Base-by-base conservation (phyloP, 2,113 vertebrate genomes). In the Dissostichus mawsoni region DNA sequence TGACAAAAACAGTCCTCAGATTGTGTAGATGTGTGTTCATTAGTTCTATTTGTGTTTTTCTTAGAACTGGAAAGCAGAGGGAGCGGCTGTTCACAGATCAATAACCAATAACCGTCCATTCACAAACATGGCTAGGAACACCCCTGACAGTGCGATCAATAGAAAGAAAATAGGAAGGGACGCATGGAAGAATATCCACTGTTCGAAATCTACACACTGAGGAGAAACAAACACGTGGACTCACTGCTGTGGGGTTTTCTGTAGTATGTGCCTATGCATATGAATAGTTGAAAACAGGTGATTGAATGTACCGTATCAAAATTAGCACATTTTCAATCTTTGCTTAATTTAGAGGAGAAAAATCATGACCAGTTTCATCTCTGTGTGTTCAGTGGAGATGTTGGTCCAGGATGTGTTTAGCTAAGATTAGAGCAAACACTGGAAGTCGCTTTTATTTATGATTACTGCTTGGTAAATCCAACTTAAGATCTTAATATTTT, bases 81-180 rank as follows among this genome's bases (percentile, higher is more conserved):
- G 70, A 51, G 67, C 10, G 5, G 10, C 3, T 63, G 48, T 51
- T 85, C 13, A 18, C 51, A 69, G 65, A 82, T 84, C 79, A 53
- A 78, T 90, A 74, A 45, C 78, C 72, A 55, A 81, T 75, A 79
- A 67, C 58, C 65, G 67, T 73, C 67, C 17, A 84, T 74, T 50
- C 63, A 68, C 63, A 73, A 63, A 69, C 71, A 57, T 57, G 11
- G 61, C 11, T 4, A 44, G 71, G 16, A 71, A 41, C 64, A 72
- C 18, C 50, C 7, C 57, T 64, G 76, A 74, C 57, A 47, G 51
- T 11, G 20, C 1, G 36, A 73, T 85, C 78, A 53, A 75, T 81
- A 70, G 6, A 23, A 11, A 66, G 74, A 66, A 81, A 72, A 67
- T 76, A 4, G 45, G 36, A 70, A 66, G 29, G 53, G n/a, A 36